A percentile compares a stretch with the other conserved stretches of the same genome.
These are phyloP conservation scores for Conopomorpha cramerella DNA, from an alignment of 1,140 invertebrate species.

Conservation along the genomic window DNA sequence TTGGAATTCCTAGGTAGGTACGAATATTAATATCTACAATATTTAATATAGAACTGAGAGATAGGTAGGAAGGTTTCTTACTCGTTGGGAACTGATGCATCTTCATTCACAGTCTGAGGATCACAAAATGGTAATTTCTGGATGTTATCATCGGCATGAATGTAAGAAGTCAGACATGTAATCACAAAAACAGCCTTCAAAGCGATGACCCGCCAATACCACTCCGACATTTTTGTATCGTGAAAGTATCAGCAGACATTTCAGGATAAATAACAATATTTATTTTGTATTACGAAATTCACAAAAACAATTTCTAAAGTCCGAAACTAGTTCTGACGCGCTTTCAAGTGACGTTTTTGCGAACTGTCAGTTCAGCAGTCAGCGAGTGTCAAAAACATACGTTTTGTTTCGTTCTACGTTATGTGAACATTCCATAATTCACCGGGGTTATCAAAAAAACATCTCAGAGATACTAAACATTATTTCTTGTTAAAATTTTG, in stretches of 20 bases:
- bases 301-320: constrained; percentile 11
- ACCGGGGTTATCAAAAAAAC: too few relatives aligned
- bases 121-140: constrained; percentile 45
- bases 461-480: too few relatives aligned
- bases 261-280: constrained; percentile 21
- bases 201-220: constrained; percentile 42
- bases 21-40: too few relatives aligned
- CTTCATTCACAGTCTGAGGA: constrained; percentile 22
- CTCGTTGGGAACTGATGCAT: constrained; percentile 23
- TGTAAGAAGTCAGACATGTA: constrained; percentile 34
- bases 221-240: constrained; percentile 45
- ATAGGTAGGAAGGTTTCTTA: constrained; percentile 22
- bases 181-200: constrained; percentile 33
- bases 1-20: too few relatives aligned
- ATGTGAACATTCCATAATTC: too few relatives aligned
- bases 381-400: neutral
- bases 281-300: constrained; percentile 30
- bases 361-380: neutral
- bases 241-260: constrained; percentile 41
- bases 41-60: too few relatives aligned
- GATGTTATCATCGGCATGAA: constrained; percentile 34
- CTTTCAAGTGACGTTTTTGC: neutral
- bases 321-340: neutral
- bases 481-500: too few relatives aligned
- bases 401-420: neutral